These are phyloP conservation scores for Narcine bancroftii DNA, from an alignment of 2,113 vertebrate genomes.

Conservation along the genomic window DNA sequence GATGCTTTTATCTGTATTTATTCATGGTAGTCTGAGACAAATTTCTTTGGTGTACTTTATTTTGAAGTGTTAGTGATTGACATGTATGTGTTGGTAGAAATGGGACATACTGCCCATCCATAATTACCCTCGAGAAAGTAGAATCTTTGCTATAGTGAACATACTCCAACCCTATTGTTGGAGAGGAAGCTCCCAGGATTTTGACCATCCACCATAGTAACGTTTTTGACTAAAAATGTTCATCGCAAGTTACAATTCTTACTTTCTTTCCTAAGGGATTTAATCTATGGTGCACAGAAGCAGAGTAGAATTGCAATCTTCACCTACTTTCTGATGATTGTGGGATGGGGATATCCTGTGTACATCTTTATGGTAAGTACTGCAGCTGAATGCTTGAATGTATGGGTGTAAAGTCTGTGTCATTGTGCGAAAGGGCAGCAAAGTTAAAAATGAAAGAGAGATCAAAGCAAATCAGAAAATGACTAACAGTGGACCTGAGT, in stretches of 20 bases:
- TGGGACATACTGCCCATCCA: too few species aligned
- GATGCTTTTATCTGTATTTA: too few species aligned
- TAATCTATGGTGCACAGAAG: constrained; percentile 5
- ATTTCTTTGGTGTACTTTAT: too few species aligned
- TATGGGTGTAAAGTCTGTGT: background rate
- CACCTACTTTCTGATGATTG: background rate
- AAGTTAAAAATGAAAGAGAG: background rate
- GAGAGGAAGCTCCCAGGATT: too few species aligned
- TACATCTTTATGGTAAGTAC: constrained; percentile 4
- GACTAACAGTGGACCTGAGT: background rate
- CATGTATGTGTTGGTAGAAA: too few species aligned
- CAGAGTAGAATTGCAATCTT: background rate
- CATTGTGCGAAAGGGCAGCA: background rate
- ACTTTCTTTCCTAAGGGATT: background rate
- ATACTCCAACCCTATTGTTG: too few species aligned
- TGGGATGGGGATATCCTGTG: background rate
- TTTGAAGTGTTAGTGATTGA: too few species aligned
- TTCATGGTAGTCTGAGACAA: too few species aligned
- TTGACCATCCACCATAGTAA: too few species aligned
- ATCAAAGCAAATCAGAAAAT: background rate
- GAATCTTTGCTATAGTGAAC: too few species aligned
- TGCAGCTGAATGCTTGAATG: background rate
- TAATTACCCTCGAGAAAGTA: too few species aligned
- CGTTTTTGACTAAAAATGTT: too few species aligned
- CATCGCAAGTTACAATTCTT: background rate